These are phyloP conservation scores for Panorpa germanica DNA, from an alignment of 2,888 invertebrate species.

Conservation along the genomic window DNA sequence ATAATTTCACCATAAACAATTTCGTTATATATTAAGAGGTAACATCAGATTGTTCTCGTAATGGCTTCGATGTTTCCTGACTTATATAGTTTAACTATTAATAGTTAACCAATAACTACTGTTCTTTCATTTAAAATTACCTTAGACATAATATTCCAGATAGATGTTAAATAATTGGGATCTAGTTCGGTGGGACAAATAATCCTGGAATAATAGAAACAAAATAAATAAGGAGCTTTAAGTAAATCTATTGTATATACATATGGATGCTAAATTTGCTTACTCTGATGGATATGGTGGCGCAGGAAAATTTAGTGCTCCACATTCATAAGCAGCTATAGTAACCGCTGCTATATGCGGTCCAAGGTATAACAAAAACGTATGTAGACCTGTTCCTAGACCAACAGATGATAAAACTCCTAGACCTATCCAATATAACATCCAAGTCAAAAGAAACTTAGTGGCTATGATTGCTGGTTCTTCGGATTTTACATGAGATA, in stretches of 20 bases:
- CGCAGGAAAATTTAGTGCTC: constrained; percentile 82
- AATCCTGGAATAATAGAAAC: constrained; percentile 40
- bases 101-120: no score
- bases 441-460: no score
- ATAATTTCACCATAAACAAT: constrained; percentile 5
- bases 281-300: constrained; percentile 97
- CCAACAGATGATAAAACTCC: constrained; percentile 96
- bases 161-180: constrained; percentile 44
- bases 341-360: constrained; percentile 98
- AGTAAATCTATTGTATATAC: constrained; percentile 5
- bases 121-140: no score
- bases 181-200: constrained; percentile 67
- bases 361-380: constrained; percentile 95
- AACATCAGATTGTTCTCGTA: no score
- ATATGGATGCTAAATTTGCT: constrained; percentile 20
- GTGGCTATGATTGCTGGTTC: no score
- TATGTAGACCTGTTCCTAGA: constrained; percentile 94
- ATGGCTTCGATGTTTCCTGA: no score
- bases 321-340: constrained; percentile 95
- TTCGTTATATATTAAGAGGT: constrained; percentile 1
- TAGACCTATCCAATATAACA: constrained; percentile 78
- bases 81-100: no score
- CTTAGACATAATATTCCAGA: constrained; percentile 90
- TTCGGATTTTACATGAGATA: constrained; percentile 21
- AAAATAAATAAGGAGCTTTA: not conserved